These are phyloP conservation scores for Ochotona curzoniae DNA, from an alignment of 2,113 vertebrate genomes.

Conservation along the genomic window DNA sequence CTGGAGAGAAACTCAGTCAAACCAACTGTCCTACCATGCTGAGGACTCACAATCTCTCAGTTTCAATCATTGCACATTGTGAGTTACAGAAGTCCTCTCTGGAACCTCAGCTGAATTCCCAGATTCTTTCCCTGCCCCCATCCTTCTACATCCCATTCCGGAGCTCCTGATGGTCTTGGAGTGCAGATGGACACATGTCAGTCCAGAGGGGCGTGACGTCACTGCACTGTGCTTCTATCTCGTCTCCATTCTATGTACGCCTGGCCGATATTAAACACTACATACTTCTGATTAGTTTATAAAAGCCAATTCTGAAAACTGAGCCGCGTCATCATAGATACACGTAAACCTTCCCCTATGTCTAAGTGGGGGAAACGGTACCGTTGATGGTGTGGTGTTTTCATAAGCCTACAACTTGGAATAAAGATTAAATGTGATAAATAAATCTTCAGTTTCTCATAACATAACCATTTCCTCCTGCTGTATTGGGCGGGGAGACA, in stretches of 20 bases:
- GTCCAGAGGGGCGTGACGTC: no score
- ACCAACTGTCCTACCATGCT: neutral
- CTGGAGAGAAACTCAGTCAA: conserved; percentile 24
- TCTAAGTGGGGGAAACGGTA: neutral
- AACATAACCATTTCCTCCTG: neutral
- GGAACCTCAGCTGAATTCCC: conserved; percentile 1
- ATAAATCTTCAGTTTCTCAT: neutral
- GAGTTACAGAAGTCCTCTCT: neutral
- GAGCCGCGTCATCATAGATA: neutral
- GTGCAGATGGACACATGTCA: no score
- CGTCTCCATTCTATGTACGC: neutral
- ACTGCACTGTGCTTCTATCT: no score
- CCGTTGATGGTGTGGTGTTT: neutral
- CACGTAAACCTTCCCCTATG: neutral
- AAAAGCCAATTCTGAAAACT: neutral
- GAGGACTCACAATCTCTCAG: neutral
- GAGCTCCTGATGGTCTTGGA: no score
- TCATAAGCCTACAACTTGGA: neutral
- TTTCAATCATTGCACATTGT: conserved; percentile 27
- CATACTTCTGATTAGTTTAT: conserved; percentile 5
- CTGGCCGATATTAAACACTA: neutral
- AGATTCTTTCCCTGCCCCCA: neutral
- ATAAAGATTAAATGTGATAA: neutral
- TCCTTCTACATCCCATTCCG: neutral
- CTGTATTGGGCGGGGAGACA: no score